phyloP scores from a whole-genome alignment of 2,888 invertebrate genomes.

The Lymantria monacha region DNA sequence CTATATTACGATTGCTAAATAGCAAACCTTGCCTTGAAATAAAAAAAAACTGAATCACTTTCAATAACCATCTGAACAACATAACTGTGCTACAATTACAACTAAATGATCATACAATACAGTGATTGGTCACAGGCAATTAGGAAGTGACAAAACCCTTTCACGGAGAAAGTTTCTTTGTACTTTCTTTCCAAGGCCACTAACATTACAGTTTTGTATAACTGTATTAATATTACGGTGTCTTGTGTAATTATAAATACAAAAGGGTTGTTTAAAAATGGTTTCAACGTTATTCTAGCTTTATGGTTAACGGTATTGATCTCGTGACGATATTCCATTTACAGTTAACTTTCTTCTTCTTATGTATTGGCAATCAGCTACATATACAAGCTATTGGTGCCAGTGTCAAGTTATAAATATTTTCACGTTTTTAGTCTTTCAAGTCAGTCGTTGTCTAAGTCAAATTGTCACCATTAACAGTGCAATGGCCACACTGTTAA shows the following conservation, averaged over 20 bases:
- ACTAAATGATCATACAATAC: conserved; percentile 40
- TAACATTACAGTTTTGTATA: conserved; percentile 72
- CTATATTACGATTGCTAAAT: too few relatives aligned
- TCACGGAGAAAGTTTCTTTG: conserved; percentile 73
- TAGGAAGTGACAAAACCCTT: conserved; percentile 62
- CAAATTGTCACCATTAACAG: too few relatives aligned
- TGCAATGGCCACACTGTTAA: too few relatives aligned
- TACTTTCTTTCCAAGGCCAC: conserved; percentile 66
- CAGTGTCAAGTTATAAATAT: too few relatives aligned
- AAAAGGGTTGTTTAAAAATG: conserved; percentile 75
- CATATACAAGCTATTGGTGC: too few relatives aligned
- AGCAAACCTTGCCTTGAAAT: too few relatives aligned
- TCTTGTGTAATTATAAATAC: conserved; percentile 72
- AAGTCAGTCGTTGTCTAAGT: too few relatives aligned
- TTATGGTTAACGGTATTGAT: conserved; percentile 62
- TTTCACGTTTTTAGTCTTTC: too few relatives aligned
- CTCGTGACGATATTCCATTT: conserved; percentile 37
- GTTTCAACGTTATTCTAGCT: conserved; percentile 66
- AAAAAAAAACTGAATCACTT: conserved; percentile 24
- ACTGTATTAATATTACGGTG: conserved; percentile 68
- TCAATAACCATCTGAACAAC: conserved; percentile 27
- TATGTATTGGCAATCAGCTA: too few relatives aligned
- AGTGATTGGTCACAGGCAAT: conserved; percentile 56
- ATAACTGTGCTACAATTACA: conserved; percentile 40
- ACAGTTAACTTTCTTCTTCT: too few relatives aligned